Base-by-base conservation (phyloP, 2,797 vertebrate genomes). In the Melanogrammus aeglefinus region DNA sequence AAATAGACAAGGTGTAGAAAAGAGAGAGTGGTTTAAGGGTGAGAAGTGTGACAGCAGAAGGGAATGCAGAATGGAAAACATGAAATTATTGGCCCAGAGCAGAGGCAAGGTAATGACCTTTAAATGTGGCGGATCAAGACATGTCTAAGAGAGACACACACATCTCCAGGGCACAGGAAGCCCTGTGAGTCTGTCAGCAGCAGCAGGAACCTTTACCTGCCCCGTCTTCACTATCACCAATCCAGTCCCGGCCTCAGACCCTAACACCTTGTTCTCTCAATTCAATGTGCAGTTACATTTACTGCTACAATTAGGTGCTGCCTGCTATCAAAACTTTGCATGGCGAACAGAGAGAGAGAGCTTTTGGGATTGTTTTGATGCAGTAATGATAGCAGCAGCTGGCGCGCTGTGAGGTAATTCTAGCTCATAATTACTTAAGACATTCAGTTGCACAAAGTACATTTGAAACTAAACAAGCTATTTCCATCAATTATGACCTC, bases 121-220 rank as follows among this genome's bases (percentile, higher is more conserved):
- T 84, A 81, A 33, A 78, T 81, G 76, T 80, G 82, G 91, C 92
- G 77, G 80, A 92, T 93, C 91, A 86, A 84, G 88, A 92, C 93
- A 90, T 89, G 93, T 88, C 86, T 14, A 38, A 69, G 63, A 24
- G 8, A 63, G 57, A n/a, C 21, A 63, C 7, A 84, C 75, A 78
- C 51, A 63, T 75, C 75, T 78, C 63, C 80, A 80, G 73, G 10
- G 57, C 18, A n/a, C 13, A 84, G 89, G 75, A 80, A 88, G 77
- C 79, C 81, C 79, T 57, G 75, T 66, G 75, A 44, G 27, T 88
- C 81, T 83, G 71, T 85, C 84, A 80, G 18, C 70, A 66, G 36
- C 72, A n/a, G 75, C n/a, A 12, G 6, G 31, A 21, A 0, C 29
- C 70, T 14, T 6, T 5, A 69, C 63, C n/a, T 27, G n/a, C 21